Base-by-base conservation (phyloP, 2,797 vertebrate genomes). In the Sebastes minor region DNA sequence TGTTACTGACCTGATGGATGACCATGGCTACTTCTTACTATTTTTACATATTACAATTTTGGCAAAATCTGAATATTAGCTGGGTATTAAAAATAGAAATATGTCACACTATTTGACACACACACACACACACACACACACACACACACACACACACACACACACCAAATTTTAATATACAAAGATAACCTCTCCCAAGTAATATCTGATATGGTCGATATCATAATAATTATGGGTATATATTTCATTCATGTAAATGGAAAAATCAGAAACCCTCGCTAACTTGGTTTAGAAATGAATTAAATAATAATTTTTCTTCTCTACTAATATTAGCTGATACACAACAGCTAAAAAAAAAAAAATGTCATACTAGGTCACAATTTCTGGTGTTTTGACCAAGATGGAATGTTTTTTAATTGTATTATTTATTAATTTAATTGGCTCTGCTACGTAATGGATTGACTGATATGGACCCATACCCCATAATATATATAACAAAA, bases 1-100 rank as follows among this genome's bases (percentile, higher is more conserved):
- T 1, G 8, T 18, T 0, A 12, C 5, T 35, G 32, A 23, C 10
- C 13, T 25, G 3, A 38, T 0, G 14, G 33, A 64, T 42, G 22
- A 42, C 22, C 8, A 0, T 38, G 33, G 62, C 6, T 33, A 4
- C 5, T 23, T 63, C 30, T 33, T 16, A 35, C 32, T 22, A 60
- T 60, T 62, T 62, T 62, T 11, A 33, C 30, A 33, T 32, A 63
- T 63, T 32, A 32, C 20, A 33, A 32, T 33, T 33, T 32, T 6
- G 0, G 27, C 28, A 32, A 61, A 61, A 60, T 30, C 18, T 22
- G 5, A 62, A 62, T 16, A 20, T 61, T 61, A 20, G 28, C 9
- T 32, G 5, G 59, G 9, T 61, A 32, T 61, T 61, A 61, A 20
- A 20, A 32, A 61, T n/a, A 61, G 16, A 46, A 46, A 46, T 27